Conservation (phyloP, 2,797 vertebrate genomes). For the Melanotaenia pygmaea region DNA sequence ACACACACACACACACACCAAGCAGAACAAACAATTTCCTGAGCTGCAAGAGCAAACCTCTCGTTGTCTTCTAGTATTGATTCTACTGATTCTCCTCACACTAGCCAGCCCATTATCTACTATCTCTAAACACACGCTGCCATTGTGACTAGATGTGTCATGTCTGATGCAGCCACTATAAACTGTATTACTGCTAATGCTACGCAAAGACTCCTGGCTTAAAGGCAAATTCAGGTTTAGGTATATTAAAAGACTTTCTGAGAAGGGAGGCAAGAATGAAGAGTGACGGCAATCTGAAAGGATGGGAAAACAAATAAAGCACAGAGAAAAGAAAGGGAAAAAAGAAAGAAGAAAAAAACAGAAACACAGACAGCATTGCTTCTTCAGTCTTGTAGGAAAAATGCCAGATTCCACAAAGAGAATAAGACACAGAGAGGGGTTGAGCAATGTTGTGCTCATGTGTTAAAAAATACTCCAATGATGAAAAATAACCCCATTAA, state of each 20-base stretch:
- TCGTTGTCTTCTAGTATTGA: constrained; percentile 82
- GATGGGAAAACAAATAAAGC: constrained; percentile 53
- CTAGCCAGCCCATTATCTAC: constrained; percentile 73
- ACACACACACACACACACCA: constrained; percentile 36
- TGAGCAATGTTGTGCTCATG: constrained; percentile 43
- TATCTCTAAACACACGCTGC: constrained; percentile 59
- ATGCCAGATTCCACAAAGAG: constrained; percentile 54
- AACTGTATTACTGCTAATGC: constrained; percentile 65
- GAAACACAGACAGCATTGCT: constrained; percentile 33
- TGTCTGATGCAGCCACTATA: constrained; percentile 60
- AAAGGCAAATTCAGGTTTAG: constrained; percentile 45
- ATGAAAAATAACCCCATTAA: constrained; percentile 44
- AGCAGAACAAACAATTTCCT: constrained; percentile 83
- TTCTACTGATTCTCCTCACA: constrained; percentile 72
- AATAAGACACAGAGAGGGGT: constrained; percentile 49
- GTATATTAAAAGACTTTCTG: constrained; percentile 64
- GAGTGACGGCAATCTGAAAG: constrained; percentile 56
- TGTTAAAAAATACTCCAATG: constrained; percentile 18
- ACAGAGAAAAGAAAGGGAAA: constrained; percentile 48
- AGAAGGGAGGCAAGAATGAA: constrained; percentile 36
- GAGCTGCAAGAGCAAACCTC: constrained; percentile 72
- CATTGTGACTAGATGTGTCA: constrained; percentile 67
- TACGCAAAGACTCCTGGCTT: constrained; percentile 41
- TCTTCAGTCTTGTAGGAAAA: constrained; percentile 49
- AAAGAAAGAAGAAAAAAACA: constrained; percentile 7